Percentiles rank a stretch among this genome's conserved stretches.
Conservation (phyloP, 2,113 vertebrate species). For the Chaetodon auriga region DNA sequence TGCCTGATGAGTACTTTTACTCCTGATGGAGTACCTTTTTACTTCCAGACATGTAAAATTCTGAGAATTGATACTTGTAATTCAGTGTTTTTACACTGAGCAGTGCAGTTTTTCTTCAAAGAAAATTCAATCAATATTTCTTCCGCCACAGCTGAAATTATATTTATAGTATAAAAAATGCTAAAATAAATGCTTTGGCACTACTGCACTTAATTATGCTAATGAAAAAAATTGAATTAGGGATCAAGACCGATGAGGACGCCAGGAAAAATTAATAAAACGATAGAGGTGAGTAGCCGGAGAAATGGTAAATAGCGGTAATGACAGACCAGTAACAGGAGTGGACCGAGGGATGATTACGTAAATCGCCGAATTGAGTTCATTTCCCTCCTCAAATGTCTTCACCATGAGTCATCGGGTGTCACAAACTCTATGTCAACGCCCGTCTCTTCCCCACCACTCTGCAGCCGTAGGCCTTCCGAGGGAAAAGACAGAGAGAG, state of each 20-base stretch:
- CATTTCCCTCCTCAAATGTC: slow-evolving; percentile 74
- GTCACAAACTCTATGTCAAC: slow-evolving; percentile 75
- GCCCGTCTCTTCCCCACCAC: slow-evolving; percentile 60
- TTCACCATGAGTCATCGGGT: slow-evolving; percentile 76
- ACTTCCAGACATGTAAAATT: neutral
- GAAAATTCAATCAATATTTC: neutral
- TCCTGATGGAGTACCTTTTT: neutral
- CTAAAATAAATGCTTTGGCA: neutral
- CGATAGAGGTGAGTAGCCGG: no score
- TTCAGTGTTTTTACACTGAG: neutral
- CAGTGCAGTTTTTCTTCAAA: neutral
- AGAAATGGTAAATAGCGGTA: slow-evolving; percentile 1
- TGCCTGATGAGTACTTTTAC: neutral
- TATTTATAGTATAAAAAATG: neutral
- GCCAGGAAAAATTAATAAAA: neutral
- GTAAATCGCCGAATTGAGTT: slow-evolving; percentile 76
- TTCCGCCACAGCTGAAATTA: neutral
- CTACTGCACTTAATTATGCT: neutral
- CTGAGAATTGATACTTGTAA: neutral
- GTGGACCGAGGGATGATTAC: slow-evolving; percentile 58
- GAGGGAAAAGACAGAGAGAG: slow-evolving; percentile 32
- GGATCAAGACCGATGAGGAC: neutral
- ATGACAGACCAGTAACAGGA: slow-evolving; percentile 23
- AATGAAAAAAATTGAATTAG: neutral
- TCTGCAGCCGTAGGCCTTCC: slow-evolving; percentile 67